Evolutionary conservation across 2,113 vertebrate species (phyloP), one percentile per base, ranked within the genome.

Genomic region (Sceloporus tristichus): DNA sequence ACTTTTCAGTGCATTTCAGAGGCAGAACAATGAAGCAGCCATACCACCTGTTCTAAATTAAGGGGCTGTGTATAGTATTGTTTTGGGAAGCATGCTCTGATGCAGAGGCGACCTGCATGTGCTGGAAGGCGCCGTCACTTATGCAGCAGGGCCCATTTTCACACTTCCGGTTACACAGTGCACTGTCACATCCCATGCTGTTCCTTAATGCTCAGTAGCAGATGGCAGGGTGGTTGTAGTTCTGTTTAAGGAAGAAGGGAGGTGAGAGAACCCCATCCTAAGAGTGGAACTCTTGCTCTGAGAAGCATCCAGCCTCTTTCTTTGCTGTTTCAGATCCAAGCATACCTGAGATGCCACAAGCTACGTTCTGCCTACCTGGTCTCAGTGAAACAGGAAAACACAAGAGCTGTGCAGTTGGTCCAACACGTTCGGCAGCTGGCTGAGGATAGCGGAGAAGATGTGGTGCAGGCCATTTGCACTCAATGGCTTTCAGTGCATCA

Each of bases 401-500:
- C 93, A 0, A 95, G 96, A 2, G 98, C 99, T 0, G 92, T 98
- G 66, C 98, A 97, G 53, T 92, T 98, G 16, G 98, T 99, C 13
- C 98, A 98, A 94, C 98, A 98, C 0, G 98, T 99, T 66, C 94
- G 96, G 0, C 97, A 96, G 93, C 97, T 98, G 0, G 98, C 99
- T 0, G 96, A 97, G 93, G 96, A 88, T 89, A 95, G 96, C 0
- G 95, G 97, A 7, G 98, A 99, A 79, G 96, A 97, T 0, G 95
- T 99, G 3, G 98, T 99, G 92, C 97, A 96, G 88, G 97, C 98
- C 62, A 99, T 99, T 95, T 99, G 99, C 74, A 88, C 96, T 76
- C 98, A 99, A 89, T 99, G 99, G 99, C 98, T 99, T 87, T 93
- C 97, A 0, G 98, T 98, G 29, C 98, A 98, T 91, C 96, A 97